Evolutionary conservation across 2,113 vertebrate genomes (phyloP).

Genomic region (Ancistrus triradiatus): DNA sequence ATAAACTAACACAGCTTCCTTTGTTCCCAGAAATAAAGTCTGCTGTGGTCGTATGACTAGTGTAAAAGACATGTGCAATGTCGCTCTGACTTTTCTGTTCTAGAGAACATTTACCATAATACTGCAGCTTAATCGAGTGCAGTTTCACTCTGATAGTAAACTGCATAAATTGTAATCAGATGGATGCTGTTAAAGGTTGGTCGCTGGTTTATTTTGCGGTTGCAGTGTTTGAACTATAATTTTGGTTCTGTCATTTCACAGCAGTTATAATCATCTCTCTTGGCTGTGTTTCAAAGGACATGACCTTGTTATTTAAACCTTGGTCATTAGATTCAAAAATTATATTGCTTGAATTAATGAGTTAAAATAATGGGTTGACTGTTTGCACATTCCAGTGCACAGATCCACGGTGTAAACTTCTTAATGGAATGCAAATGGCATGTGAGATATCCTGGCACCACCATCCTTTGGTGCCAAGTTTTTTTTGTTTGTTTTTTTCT

Average conservation of each 20-base stretch:
- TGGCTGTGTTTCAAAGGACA: no score
- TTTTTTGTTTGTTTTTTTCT: no score
- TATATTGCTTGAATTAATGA: no score
- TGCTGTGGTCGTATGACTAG: not conserved
- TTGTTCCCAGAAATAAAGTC: not conserved
- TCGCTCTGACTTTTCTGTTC: not conserved
- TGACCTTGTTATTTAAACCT: no score
- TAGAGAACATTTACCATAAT: no score
- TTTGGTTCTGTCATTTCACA: no score
- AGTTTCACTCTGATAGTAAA: not conserved
- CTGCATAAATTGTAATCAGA: no score
- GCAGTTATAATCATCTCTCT: no score
- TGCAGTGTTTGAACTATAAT: not conserved
- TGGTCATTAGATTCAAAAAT: no score
- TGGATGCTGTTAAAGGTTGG: not conserved
- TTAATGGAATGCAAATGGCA: conserved; percentile 27
- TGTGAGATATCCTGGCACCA: not conserved
- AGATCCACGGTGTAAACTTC: not conserved
- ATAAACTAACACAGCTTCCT: not conserved
- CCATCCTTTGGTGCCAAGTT: conserved; percentile 5
- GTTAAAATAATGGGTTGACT: no score
- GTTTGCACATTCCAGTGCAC: not conserved
- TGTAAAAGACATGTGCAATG: conserved; percentile 1
- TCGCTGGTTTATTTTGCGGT: not conserved
- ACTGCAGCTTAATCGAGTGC: no score